Evolutionary conservation across 2,113 vertebrate genomes (phyloP).

Genomic region (Mus spicilegus): DNA sequence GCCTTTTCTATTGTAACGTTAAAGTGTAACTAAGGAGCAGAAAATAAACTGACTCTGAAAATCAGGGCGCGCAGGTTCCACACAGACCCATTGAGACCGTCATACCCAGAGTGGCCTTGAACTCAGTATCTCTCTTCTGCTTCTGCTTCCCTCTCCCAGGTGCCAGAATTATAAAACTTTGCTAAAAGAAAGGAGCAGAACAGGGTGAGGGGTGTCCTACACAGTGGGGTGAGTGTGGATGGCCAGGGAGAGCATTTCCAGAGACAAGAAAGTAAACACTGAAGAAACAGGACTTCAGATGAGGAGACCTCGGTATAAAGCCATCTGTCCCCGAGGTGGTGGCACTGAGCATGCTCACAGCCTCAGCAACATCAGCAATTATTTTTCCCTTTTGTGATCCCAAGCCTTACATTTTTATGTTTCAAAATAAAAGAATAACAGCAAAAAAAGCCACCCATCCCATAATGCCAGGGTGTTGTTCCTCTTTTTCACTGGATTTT

Average conservation of each 20-base stretch:
- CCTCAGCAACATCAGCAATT: not conserved
- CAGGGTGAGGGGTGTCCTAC: not conserved
- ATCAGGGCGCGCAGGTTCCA: not conserved
- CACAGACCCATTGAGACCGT: not conserved
- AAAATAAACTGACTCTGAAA: conserved; percentile 36
- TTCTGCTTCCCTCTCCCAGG: not conserved
- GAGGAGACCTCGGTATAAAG: not conserved
- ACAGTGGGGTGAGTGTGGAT: not conserved
- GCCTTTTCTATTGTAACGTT: not conserved
- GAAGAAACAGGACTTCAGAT: not conserved
- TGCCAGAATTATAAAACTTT: not conserved
- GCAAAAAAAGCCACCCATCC: not conserved
- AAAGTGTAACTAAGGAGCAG: not conserved
- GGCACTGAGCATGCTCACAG: not conserved
- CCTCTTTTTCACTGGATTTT: not conserved
- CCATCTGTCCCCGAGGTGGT: not conserved
- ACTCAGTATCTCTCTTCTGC: not conserved
- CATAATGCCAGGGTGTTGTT: too few species aligned
- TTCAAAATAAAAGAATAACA: not conserved
- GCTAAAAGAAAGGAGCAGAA: not conserved
- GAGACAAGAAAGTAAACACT: not conserved
- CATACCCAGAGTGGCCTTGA: not conserved
- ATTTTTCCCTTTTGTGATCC: not conserved
- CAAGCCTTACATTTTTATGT: not conserved
- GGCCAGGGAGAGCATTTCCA: conserved; percentile 2